Evolutionary conservation across 1,140 invertebrate species (phyloP).

Genomic region (Chironomus striatipennis): DNA sequence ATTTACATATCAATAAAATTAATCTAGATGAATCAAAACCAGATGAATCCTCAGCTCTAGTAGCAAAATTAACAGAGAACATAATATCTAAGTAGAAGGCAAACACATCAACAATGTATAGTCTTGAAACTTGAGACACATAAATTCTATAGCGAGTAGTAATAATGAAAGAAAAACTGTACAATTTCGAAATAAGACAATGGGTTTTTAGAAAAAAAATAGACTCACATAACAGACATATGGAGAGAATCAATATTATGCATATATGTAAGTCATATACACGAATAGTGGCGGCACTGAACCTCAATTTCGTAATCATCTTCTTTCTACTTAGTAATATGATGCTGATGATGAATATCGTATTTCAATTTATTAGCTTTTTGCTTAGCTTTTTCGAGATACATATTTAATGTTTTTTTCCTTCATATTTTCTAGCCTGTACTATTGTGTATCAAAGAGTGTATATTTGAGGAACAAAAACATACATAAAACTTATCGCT

Average conservation of each 20-base stretch:
- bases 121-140: not conserved
- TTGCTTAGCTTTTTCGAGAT: too few relatives aligned
- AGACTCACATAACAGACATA: not conserved
- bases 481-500: not conserved
- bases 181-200: not conserved
- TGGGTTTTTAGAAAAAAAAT: not conserved
- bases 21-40: too few relatives aligned
- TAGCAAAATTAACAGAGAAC: too few relatives aligned
- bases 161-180: constrained; percentile 4
- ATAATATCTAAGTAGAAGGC: too few relatives aligned
- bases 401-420: not conserved
- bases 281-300: not conserved
- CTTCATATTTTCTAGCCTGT: not conserved
- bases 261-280: too few relatives aligned
- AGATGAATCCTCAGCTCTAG: too few relatives aligned
- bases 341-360: not conserved
- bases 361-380: not conserved
- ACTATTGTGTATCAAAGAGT: not conserved
- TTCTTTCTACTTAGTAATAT: not conserved
- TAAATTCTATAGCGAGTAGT: not conserved
- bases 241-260: not conserved
- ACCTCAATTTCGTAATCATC: constrained; percentile 12
- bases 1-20: too few relatives aligned
- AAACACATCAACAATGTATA: too few relatives aligned
- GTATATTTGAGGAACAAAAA: not conserved